Base-by-base conservation (phyloP, 2,888 invertebrate species). In the Microctonus hyperodae region DNA sequence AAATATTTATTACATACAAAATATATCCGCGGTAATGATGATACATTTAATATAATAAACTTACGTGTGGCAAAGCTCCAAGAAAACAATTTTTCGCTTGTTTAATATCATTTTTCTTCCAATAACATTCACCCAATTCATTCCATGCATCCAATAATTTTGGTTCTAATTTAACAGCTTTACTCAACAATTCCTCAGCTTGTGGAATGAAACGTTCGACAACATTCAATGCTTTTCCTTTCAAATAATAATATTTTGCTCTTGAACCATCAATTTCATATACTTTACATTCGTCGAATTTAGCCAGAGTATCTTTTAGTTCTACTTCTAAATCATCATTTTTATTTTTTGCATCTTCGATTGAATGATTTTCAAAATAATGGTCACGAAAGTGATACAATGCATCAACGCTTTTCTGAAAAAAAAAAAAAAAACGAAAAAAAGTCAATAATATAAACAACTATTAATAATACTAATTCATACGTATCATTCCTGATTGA, bases 51-150 rank as follows among this genome's bases (percentile, higher is more conserved):
- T 57, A 65, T 56, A 57, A 25, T 40, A 37, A 64, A 84, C 85
- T 83, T 83, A 92, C 92, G 84, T 91, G 89, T 78, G 89, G 88
- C 68, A 92, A 83, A 67, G 92, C 94, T 58, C 92, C 91, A 76
- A 90, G 88, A 83, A 95, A 95, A 82, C 95, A 95, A 75, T 91
- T 92, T 78, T 90, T 91, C 0, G 96, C 94, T 76, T 92, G 92
- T 71, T 88, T 87, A 6, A 93, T 85, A 78, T 95, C 92, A 78
- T 91, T 89, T 78, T 92, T 92, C 84, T 95, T 95, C 91, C 94
- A 95, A 81, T 93, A 94, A 78, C 92, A 92, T 82, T 95, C 94
- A 0, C 96, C 96, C 0, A 96, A 86, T 81, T 95, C 92, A 79
- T 95, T 95, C 95, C 95, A 96, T 0, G 94, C 94, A 63, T 91